Percentiles rank a stretch among this genome's conserved stretches.
Evolutionary conservation across 2,797 vertebrate species (phyloP).

Genomic region (Smutsia gigantea): DNA sequence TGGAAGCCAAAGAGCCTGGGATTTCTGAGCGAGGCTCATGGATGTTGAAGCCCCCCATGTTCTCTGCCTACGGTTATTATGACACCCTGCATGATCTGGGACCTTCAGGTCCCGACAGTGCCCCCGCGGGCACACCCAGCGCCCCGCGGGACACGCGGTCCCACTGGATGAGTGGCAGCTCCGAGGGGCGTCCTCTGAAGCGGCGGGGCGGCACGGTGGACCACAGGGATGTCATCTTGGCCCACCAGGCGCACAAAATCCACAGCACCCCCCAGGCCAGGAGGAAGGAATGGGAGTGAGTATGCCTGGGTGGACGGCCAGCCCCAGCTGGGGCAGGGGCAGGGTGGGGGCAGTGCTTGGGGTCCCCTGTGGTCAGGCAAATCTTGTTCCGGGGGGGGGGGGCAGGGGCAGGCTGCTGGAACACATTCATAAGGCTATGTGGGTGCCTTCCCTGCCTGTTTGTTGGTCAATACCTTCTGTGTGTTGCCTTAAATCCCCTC

Average conservation of each 20-base stretch:
- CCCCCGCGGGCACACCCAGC: neutral
- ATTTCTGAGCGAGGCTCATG: slow-evolving; percentile 76
- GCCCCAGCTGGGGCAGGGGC: neutral
- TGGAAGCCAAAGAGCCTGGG: slow-evolving; percentile 81
- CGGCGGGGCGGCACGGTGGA: slow-evolving; percentile 91
- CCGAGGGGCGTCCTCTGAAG: slow-evolving; percentile 86
- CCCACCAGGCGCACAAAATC: slow-evolving; percentile 93
- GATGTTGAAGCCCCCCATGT: slow-evolving; percentile 68
- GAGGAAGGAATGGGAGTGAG: slow-evolving; percentile 94
- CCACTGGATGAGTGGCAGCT: slow-evolving; percentile 81
- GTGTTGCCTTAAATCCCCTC: neutral
- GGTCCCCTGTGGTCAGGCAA: neutral
- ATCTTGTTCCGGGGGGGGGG: neutral
- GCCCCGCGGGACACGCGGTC: neutral
- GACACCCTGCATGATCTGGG: slow-evolving; percentile 84
- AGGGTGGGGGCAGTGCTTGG: accelerated
- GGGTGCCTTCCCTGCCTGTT: neutral
- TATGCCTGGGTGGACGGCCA: slow-evolving; percentile 66
- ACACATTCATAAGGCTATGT: accelerated
- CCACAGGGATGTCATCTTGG: slow-evolving; percentile 92
- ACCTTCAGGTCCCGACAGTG: slow-evolving; percentile 59
- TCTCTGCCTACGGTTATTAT: slow-evolving; percentile 64
- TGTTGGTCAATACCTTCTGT: neutral
- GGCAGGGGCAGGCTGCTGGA: neutral
- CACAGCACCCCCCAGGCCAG: slow-evolving; percentile 92